Conservation (phyloP, 2,797 vertebrate genomes). For the Tragopan temminckii region DNA sequence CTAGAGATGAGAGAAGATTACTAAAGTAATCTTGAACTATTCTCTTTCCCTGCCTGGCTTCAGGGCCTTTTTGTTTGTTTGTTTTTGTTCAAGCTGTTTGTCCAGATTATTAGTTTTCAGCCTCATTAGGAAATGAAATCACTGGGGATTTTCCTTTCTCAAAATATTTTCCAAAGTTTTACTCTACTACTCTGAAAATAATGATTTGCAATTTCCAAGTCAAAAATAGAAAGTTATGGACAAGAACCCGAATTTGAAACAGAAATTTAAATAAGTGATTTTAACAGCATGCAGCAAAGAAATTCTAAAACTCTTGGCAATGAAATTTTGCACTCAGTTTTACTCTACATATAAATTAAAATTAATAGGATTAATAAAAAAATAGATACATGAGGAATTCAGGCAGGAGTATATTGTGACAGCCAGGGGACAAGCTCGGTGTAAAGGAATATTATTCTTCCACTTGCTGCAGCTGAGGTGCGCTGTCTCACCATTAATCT, state of each 20-base stretch:
- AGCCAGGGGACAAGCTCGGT: rapidly evolving
- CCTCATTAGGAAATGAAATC: constrained; percentile 45
- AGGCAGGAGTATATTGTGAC: rapidly evolving
- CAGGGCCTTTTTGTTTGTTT: not conserved
- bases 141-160: constrained; percentile 24
- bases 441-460: not conserved
- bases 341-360: not conserved
- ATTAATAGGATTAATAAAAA: not conserved
- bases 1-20: not conserved
- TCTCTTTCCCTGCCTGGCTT: not conserved
- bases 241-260: not conserved
- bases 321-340: not conserved
- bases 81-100: not conserved
- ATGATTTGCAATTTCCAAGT: not conserved
- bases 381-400: not conserved
- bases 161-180: constrained; percentile 41
- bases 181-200: constrained; percentile 37
- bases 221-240: constrained; percentile 34
- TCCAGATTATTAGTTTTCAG: constrained; percentile 44
- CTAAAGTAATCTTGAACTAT: not conserved
- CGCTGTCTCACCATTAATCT: not conserved
- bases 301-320: not conserved
- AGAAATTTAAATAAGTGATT: not conserved
- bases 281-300: not conserved
- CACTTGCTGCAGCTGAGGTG: not conserved